A percentile compares a stretch with the other conserved stretches of the same genome.
phyloP scores from a whole-genome alignment of 2,113 vertebrate species.

The Charadrius vociferus region DNA sequence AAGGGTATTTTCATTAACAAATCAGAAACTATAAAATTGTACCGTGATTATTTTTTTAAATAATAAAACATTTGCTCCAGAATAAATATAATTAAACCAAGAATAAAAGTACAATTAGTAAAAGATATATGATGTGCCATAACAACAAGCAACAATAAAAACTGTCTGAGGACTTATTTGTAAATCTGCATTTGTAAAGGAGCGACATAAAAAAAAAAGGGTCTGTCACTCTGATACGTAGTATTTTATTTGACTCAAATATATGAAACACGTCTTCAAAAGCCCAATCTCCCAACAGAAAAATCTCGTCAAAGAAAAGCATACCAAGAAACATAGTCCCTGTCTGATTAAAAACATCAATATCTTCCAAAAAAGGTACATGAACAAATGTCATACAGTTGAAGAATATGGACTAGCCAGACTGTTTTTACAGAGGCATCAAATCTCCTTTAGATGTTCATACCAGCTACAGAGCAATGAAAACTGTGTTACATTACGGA shows the following conservation, averaged over 20 bases:
- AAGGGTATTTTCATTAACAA: background rate
- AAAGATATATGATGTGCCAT: background rate
- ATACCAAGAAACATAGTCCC: conserved; percentile 11
- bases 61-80: background rate
- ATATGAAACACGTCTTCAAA: conserved; percentile 56
- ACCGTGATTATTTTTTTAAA: background rate
- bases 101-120: background rate
- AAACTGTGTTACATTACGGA: background rate
- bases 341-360: conserved; percentile 31
- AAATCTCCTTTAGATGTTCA: conserved; percentile 25
- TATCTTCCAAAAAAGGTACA: background rate
- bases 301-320: conserved; percentile 26
- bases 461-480: conserved; percentile 9
- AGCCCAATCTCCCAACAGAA: conserved; percentile 11
- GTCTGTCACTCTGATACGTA: background rate
- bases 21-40: background rate
- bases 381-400: background rate
- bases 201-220: background rate
- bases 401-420: background rate
- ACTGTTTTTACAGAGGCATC: conserved; percentile 2
- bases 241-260: conserved; percentile 44
- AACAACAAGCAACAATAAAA: conserved; percentile 13
- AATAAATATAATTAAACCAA: background rate
- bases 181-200: background rate
- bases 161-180: background rate